Evolutionary conservation across 2,113 vertebrate genomes (phyloP).

Genomic region (Oncorhynchus nerka): DNA sequence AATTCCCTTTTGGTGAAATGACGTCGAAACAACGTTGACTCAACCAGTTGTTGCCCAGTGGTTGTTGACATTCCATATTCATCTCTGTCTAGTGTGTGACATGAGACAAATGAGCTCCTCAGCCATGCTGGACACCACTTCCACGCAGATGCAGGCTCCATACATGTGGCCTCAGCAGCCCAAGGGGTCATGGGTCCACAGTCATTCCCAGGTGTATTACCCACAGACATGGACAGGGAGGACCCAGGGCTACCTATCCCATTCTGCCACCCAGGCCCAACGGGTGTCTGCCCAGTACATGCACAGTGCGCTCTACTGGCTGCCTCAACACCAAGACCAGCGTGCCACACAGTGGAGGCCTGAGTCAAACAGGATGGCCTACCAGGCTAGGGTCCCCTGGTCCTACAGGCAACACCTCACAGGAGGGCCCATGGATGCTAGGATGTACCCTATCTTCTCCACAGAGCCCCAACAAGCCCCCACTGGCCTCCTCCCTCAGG

Average conservation of each 20-base stretch:
- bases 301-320: background rate
- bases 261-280: background rate
- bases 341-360: background rate
- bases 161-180: background rate
- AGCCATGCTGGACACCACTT: background rate
- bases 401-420: background rate
- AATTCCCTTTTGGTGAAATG: background rate
- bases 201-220: background rate
- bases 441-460: background rate
- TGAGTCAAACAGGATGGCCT: background rate
- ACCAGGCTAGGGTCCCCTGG: background rate
- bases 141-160: background rate
- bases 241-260: background rate
- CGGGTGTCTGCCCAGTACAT: background rate
- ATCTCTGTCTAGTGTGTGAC: background rate
- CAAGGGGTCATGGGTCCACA: background rate
- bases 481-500: conserved; percentile 1
- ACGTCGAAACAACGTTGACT: background rate
- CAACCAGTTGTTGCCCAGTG: background rate
- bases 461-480: background rate
- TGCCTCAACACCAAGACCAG: background rate
- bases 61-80: background rate
- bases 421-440: background rate
- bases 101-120: background rate
- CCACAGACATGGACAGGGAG: background rate